These are phyloP conservation scores for Cavia aperea DNA, from an alignment of 2,113 vertebrate species.

Conservation along the genomic window DNA sequence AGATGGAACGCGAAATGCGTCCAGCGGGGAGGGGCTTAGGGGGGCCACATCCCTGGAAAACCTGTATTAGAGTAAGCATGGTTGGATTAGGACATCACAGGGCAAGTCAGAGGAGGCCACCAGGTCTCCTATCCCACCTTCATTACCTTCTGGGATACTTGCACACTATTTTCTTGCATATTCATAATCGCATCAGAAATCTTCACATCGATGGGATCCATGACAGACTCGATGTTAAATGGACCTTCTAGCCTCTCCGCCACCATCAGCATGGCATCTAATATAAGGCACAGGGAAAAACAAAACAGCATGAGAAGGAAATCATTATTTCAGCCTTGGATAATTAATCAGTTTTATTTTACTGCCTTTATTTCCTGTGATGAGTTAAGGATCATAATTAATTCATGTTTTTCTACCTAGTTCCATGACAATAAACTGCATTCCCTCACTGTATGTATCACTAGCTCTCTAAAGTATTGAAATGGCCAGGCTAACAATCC, in stretches of 20 bases:
- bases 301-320: background rate
- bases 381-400: background rate
- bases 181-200: conserved; percentile 99
- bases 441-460: background rate
- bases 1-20: conserved; percentile 82
- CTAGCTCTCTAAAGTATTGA: background rate
- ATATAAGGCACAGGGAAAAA: background rate
- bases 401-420: background rate
- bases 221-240: conserved; percentile 95
- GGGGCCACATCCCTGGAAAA: conserved; percentile 98
- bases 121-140: background rate
- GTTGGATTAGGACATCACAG: background rate
- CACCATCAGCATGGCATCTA: conserved; percentile 93
- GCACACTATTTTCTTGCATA: conserved; percentile 98
- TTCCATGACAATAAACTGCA: background rate
- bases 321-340: background rate
- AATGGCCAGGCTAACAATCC: conserved; percentile 14
- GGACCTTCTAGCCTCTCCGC: conserved; percentile 94
- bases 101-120: rapidly evolving
- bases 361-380: background rate
- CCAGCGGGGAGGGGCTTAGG: conserved; percentile 73
- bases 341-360: background rate
- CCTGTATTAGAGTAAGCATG: conserved; percentile 72
- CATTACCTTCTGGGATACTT: conserved; percentile 93
- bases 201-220: conserved; percentile 98